Evolutionary conservation across 2,888 invertebrate species (phyloP), one percentile per base, ranked within the genome.

Genomic region (Leptothorax acervorum): DNA sequence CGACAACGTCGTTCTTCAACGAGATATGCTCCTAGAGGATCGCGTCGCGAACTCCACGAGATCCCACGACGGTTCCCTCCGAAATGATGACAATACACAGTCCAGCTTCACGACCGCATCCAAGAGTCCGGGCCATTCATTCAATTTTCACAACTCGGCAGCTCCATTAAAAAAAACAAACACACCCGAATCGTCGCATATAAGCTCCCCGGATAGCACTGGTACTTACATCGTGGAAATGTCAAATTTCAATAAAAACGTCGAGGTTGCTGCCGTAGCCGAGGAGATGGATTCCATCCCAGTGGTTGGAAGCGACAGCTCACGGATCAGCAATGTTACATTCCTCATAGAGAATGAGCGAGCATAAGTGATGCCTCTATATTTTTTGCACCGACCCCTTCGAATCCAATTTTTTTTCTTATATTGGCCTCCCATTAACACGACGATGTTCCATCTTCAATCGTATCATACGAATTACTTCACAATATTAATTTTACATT

Each of bases 221-320:
- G 91, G 90, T 9, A 93, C 93, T 9, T 93, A 93, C n/a, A 70
- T 90, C 0, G 70, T 93, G 4, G 89, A 89, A 57, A 88, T 82
- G 51, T 65, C 62, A 5, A 65, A 88, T 4, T n/a, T 75, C 6
- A 74, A 86, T 18, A 66, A 74, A 65, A 85, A 85, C n/a, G 65
- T 51, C 4, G 82, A 68, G 5, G 70, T 63, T 3, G 71, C 18
- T 6, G 1, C 4, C 12, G 18, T 18, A 8, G 42, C 71, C 15
- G 78, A 65, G 2, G 28, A 83, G 6, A 55, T 39, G 0, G 73
- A 53, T 31, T 60, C 42, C 1, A 55, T 71, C 6, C 83, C 78
- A 65, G 55, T n/a, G 45, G 75, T 70, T 53, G 87, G 15, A 18
- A 90, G 86, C 9, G 86, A 88, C 15, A 85, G 84, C 53, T 93